Base-by-base conservation (phyloP, 1,140 invertebrate genomes). In the Zaprionus capensis region DNA sequence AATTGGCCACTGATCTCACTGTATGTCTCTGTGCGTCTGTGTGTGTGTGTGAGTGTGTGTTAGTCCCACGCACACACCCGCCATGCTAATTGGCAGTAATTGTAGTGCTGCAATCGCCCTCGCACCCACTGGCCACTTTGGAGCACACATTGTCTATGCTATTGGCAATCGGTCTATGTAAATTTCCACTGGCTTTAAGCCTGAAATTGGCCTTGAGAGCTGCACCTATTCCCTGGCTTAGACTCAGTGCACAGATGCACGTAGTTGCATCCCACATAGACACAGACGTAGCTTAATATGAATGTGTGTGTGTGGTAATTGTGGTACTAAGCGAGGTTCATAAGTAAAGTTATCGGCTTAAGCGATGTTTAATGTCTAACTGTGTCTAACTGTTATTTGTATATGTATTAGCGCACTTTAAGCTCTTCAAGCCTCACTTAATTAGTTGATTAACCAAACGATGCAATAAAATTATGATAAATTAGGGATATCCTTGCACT, bases 1-100 rank as follows among this genome's bases (percentile, higher is more conserved):
- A 68, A 73, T 76, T 72, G 34, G 64, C 31, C 51, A 71, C 59
- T 80, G 84, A 87, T 84, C 81, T 76, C 75, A 74, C 67, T 68
- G 62, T 68, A 44, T 73, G 62, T 68, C 67, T 49, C 53, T 67
- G 58, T 64, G 36, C 49, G 22, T 36, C 22, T 56, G 20, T 36
- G 5, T 51, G 36, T 7, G 20, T 36, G 2, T 20, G 28, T 31
- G 26, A 26, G 28, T 64, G 4, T 28, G 44, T 55, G 22, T 20
- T n/a, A 44, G 22, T 49, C 15, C 11, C 49, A 17, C 34, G 26
- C 46, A 53, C 56, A 61, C 58, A 51, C 70, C 44, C 5, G 31
- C 49, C 36, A 68, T 55, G 64, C 59, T 69, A 78, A 80, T 80
- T 80, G 78, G 59, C 69, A 67, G 62, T 72, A 76, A 72, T 72